A percentile compares a stretch with the other conserved stretches of the same genome.
phyloP scores from a whole-genome alignment of 2,797 vertebrate genomes.

The Borostomias antarcticus region DNA sequence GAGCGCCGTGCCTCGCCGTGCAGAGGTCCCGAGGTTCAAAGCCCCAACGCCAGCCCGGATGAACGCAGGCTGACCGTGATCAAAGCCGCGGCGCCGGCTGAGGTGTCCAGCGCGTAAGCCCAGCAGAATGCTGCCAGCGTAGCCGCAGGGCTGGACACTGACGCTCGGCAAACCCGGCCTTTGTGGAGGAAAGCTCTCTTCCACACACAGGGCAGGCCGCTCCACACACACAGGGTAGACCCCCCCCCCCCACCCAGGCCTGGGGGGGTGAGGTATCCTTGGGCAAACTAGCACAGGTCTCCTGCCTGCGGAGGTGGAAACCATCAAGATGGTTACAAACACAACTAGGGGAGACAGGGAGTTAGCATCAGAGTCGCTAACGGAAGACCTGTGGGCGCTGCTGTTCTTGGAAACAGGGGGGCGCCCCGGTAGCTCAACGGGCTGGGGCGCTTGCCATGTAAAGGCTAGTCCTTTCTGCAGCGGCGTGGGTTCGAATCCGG shows the following conservation, averaged over 20 bases:
- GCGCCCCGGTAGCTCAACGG: too few relatives aligned
- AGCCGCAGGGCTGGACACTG: slow-evolving; percentile 81
- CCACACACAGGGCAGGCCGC: slow-evolving; percentile 74
- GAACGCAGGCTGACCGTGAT: slow-evolving; percentile 92
- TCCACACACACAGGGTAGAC: slow-evolving; percentile 31
- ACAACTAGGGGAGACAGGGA: too few relatives aligned
- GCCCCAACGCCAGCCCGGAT: slow-evolving; percentile 95
- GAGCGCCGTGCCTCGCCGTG: slow-evolving; percentile 81
- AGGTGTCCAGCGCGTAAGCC: slow-evolving; percentile 86
- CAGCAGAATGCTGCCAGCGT: slow-evolving; percentile 82
- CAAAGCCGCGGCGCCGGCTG: slow-evolving; percentile 89
- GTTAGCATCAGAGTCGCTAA: too few relatives aligned
- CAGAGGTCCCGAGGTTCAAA: slow-evolving; percentile 92
- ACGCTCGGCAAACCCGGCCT: slow-evolving; percentile 89
- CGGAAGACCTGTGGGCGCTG: too few relatives aligned
- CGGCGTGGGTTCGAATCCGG: too few relatives aligned
- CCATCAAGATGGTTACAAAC: slow-evolving; percentile 69
- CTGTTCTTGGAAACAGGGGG: too few relatives aligned
- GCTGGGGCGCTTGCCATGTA: too few relatives aligned
- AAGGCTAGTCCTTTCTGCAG: too few relatives aligned
- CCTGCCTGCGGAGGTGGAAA: slow-evolving; percentile 72
- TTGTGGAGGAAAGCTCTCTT: slow-evolving; percentile 78
- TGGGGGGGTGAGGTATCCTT: slow-evolving; percentile 71
- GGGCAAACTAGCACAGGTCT: slow-evolving; percentile 32
- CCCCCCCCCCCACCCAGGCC: too few relatives aligned